Conservation (phyloP, 2,888 invertebrate species). For the Lasioglossum figueresi region DNA sequence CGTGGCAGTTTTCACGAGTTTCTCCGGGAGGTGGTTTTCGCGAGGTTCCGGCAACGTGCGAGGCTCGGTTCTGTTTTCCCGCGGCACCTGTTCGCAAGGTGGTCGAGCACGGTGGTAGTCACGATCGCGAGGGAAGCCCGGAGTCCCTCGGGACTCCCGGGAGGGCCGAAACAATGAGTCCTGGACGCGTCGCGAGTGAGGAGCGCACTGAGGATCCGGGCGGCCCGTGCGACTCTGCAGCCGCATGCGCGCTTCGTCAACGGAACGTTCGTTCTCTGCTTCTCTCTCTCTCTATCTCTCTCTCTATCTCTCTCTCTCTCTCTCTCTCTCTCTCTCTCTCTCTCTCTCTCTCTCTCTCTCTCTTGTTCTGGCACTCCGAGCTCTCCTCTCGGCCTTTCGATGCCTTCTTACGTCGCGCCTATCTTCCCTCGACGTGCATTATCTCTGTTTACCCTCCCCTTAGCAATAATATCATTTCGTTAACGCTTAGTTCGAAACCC, state of each 20-base stretch:
- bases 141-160: conserved; percentile 58
- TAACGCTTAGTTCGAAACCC: not conserved
- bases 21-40: not conserved
- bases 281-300: not conserved
- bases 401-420: not conserved
- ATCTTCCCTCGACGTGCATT: not conserved
- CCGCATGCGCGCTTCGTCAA: conserved; percentile 72
- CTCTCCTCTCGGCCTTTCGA: conserved; percentile 7
- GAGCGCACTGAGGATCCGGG: conserved; percentile 81
- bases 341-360: not conserved
- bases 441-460: not conserved
- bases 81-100: conserved; percentile 17
- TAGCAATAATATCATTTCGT: not conserved
- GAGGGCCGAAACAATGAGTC: conserved; percentile 63
- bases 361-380: not conserved
- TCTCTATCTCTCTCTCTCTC: not conserved
- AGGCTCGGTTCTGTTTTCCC: conserved; percentile 8
- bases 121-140: conserved; percentile 49
- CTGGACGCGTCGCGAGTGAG: conserved; percentile 75
- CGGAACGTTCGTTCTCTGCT: not conserved
- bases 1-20: not conserved
- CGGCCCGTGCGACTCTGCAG: conserved; percentile 70
- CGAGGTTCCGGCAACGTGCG: conserved; percentile 8
- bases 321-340: not conserved
- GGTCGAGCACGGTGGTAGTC: conserved; percentile 26